Evolutionary conservation across 2,888 invertebrate genomes (phyloP).

Genomic region (Patella depressa): DNA sequence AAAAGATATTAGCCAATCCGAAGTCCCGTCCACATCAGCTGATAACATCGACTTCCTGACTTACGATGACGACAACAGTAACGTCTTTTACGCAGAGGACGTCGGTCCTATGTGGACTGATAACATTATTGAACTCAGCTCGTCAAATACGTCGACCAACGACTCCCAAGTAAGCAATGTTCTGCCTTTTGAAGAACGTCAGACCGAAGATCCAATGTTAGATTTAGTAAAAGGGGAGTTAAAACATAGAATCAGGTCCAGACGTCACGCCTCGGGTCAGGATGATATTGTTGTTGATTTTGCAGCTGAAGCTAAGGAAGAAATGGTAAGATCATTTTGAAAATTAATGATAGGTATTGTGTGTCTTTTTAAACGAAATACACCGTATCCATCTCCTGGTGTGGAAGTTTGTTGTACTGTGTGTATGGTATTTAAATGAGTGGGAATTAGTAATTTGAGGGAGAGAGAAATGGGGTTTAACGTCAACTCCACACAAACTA

Average conservation of each 20-base stretch:
- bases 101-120: background rate
- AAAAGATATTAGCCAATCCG: background rate
- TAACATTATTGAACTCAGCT: background rate
- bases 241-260: slow-evolving; percentile 27
- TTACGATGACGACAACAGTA: background rate
- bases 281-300: slow-evolving; percentile 31
- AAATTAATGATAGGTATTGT: background rate
- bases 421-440: too few relatives aligned
- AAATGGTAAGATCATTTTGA: background rate
- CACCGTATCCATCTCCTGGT: background rate
- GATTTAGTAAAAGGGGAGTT: slow-evolving; percentile 19
- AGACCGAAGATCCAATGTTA: slow-evolving; percentile 4
- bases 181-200: slow-evolving; percentile 8
- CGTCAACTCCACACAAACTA: too few relatives aligned
- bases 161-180: background rate
- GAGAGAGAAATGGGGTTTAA: too few relatives aligned
- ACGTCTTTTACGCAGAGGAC: background rate
- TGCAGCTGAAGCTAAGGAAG: slow-evolving; percentile 27
- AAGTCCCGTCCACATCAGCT: background rate
- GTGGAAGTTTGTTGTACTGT: too few relatives aligned
- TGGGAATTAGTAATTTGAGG: too few relatives aligned
- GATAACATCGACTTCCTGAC: background rate
- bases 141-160: background rate
- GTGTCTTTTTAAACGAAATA: background rate
- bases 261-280: slow-evolving; percentile 34